Percentiles rank a stretch among this genome's conserved stretches.
Evolutionary conservation across 2,888 invertebrate genomes (phyloP).

Genomic region (Eurytoma californica): DNA sequence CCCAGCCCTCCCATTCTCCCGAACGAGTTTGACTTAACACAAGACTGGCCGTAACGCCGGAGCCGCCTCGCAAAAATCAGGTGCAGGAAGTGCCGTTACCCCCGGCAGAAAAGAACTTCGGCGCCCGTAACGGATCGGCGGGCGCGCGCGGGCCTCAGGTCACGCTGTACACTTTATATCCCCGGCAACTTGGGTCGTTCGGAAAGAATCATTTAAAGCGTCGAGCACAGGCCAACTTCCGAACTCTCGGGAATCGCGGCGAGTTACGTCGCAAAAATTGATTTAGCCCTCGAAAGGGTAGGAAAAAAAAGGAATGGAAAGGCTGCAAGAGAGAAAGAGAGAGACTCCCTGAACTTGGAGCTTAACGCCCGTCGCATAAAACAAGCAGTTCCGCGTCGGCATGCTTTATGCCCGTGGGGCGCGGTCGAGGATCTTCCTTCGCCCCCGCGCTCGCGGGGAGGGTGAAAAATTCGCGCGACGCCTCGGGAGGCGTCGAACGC

Average conservation of each 20-base stretch:
- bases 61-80: background rate
- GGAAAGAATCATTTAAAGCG: conserved; percentile 40
- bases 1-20: no score
- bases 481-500: background rate
- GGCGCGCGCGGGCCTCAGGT: background rate
- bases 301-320: conserved; percentile 8
- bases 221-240: conserved; percentile 25
- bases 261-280: conserved; percentile 42
- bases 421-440: background rate
- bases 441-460: background rate
- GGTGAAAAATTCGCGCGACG: background rate
- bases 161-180: conserved; percentile 13
- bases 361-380: conserved; percentile 10
- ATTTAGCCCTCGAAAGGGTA: conserved; percentile 22
- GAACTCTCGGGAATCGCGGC: conserved; percentile 36
- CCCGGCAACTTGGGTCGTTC: conserved; percentile 33
- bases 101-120: conserved; percentile 4
- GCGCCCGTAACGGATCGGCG: background rate
- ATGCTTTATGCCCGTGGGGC: background rate
- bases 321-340: no score
- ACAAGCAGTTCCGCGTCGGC: background rate
- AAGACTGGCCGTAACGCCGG: background rate
- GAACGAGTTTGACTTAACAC: no score
- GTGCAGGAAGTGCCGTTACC: background rate
- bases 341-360: conserved; percentile 1